These are phyloP conservation scores for Melanotaenia maccullochi DNA, from an alignment of 2,797 vertebrate species.

Conservation along the genomic window DNA sequence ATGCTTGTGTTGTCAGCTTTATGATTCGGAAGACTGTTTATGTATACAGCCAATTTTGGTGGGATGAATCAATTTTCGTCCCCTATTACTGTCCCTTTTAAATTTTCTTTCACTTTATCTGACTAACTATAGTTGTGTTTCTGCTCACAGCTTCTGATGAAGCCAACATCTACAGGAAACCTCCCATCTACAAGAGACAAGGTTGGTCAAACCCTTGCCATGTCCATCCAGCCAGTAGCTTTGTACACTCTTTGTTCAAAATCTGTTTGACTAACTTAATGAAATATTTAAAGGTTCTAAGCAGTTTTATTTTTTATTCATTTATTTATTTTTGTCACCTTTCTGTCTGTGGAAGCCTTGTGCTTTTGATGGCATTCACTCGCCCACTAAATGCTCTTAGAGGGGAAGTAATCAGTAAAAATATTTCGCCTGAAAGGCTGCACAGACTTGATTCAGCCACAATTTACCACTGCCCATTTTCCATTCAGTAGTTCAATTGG, in stretches of 20 bases:
- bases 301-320: constrained; percentile 9
- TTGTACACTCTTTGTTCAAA: constrained; percentile 5
- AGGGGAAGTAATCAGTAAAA: constrained; percentile 8
- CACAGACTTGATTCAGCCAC: not conserved
- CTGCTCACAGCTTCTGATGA: constrained; percentile 86
- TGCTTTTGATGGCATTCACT: constrained; percentile 11
- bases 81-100: constrained; percentile 6
- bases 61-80: constrained; percentile 24
- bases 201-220: constrained; percentile 77
- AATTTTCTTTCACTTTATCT: not conserved
- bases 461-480: not conserved
- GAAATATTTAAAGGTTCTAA: constrained; percentile 14
- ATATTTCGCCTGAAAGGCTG: constrained; percentile 7
- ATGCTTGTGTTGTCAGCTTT: constrained; percentile 57
- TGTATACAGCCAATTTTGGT: constrained; percentile 42
- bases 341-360: constrained; percentile 10
- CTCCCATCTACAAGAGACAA: constrained; percentile 95
- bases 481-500: not conserved
- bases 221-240: not conserved
- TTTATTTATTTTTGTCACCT: not conserved
- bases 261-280: constrained; percentile 20
- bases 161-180: constrained; percentile 95
- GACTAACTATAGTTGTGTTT: constrained; percentile 32
- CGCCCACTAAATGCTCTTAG: constrained; percentile 3
- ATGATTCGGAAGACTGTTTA: constrained; percentile 45